Base-by-base conservation (phyloP, 2,888 invertebrate genomes). In the Molanna angustata region DNA sequence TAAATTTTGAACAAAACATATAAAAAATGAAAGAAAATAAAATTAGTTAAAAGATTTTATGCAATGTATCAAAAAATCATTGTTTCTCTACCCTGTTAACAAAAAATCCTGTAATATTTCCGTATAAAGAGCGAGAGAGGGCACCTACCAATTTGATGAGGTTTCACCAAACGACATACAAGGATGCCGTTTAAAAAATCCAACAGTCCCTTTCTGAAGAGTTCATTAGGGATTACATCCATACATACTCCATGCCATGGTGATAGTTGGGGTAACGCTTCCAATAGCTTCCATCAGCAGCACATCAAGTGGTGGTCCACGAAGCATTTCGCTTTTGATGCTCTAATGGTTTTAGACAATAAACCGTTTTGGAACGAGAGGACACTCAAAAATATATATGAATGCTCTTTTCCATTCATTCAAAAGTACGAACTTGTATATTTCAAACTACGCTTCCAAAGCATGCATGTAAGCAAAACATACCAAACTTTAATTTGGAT, bases 261-360 rank as follows among this genome's bases (percentile, higher is more conserved):
- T 6, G 49, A 43, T 49, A 49, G 42, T 17, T 20, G 27, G 33
- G 31, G 31, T 16, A 18, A 37, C 18, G 32, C n/a, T n/a, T n/a
- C n/a, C n/a, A n/a, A n/a, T n/a, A n/a, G n/a, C n/a, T n/a, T n/a
- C n/a, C n/a, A n/a, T n/a, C n/a, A n/a, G n/a, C n/a, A n/a, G n/a
- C n/a, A n/a, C n/a, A n/a, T n/a, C n/a, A n/a, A n/a, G n/a, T n/a
- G n/a, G n/a, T 37, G 4, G 16, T 37, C 17, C 37, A 37, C 7
- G 37, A 37, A 9, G 18, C 37, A 17, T 37, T 18, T 7, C 37
- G 17, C 37, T 37, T 11, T 6, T 47, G 48, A 57, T 54, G 57
- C 43, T 51, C 47, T 49, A 57, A 58, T 56, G 56, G 56, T 31
- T 56, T 50, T 45, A 58, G 54, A 58, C 58, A 58, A 58, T 54